These are phyloP conservation scores for Zosterops hypoxanthus DNA, from an alignment of 2,113 vertebrate species.

Conservation along the genomic window DNA sequence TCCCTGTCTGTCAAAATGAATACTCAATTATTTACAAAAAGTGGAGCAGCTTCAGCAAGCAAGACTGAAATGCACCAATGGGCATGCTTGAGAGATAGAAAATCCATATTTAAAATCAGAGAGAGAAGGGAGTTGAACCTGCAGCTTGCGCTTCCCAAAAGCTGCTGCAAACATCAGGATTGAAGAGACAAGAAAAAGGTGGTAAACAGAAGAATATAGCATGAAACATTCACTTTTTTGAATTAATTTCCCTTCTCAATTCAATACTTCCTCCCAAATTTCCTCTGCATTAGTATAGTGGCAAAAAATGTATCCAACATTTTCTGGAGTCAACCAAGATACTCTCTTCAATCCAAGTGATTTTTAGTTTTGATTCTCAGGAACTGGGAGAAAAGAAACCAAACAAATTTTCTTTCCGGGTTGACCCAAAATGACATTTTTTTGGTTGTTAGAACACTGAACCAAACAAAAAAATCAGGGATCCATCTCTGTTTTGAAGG, in stretches of 20 bases:
- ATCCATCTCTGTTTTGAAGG: not conserved
- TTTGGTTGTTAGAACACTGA: not conserved
- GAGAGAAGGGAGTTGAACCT: not conserved
- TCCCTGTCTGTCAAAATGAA: conserved; percentile 49
- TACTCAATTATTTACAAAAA: conserved; percentile 64
- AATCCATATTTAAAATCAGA: conserved; percentile 42
- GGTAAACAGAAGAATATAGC: not conserved
- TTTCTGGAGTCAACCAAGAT: not conserved
- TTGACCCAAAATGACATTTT: not conserved
- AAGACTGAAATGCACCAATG: conserved; percentile 19
- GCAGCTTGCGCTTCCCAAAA: not conserved
- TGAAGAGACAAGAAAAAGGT: not conserved
- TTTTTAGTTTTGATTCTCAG: not conserved
- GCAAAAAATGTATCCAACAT: not conserved
- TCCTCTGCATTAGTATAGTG: not conserved
- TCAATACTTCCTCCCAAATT: not conserved
- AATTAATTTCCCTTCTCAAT: not conserved
- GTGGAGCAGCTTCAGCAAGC: conserved; percentile 7
- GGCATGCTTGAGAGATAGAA: not conserved
- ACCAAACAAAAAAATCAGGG: not conserved
- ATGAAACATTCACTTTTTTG: not conserved
- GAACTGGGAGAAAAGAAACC: not conserved
- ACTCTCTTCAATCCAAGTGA: not conserved
- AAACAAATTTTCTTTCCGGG: not conserved
- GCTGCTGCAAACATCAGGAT: not conserved